Evolutionary conservation across 2,888 invertebrate genomes (phyloP).

Genomic region (Drosophila buzzatii): DNA sequence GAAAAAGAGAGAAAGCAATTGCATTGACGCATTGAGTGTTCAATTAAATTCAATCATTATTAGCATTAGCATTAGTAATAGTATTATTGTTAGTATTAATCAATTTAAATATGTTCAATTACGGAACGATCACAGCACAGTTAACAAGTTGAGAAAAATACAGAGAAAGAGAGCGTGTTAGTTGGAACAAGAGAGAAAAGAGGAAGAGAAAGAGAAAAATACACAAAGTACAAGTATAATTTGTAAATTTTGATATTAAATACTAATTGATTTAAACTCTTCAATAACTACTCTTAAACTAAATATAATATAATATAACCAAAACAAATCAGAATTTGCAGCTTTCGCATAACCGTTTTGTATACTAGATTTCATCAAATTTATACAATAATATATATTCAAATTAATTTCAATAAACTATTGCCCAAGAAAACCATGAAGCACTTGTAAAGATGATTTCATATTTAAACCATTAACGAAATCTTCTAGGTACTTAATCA

Average conservation of each 20-base stretch:
- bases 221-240: conserved; percentile 84
- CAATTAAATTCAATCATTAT: conserved; percentile 30
- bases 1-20: conserved; percentile 40
- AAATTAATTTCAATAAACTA: not conserved
- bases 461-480: no score
- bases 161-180: conserved; percentile 47
- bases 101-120: conserved; percentile 25
- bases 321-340: not conserved
- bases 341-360: no score
- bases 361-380: no score
- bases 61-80: conserved; percentile 41
- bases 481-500: not conserved
- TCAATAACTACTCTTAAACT: conserved; percentile 12
- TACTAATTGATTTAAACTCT: conserved; percentile 8
- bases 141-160: conserved; percentile 47
- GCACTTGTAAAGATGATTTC: not conserved
- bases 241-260: conserved; percentile 73
- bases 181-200: conserved; percentile 47
- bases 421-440: not conserved
- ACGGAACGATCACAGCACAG: conserved; percentile 57
- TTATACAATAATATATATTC: no score
- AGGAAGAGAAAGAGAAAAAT: conserved; percentile 59
- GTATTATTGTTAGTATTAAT: conserved; percentile 14
- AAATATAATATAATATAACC: not conserved
- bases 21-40: conserved; percentile 63